Evolutionary conservation across 1,140 invertebrate species (phyloP).

Genomic region (Andrena cerasifolii): DNA sequence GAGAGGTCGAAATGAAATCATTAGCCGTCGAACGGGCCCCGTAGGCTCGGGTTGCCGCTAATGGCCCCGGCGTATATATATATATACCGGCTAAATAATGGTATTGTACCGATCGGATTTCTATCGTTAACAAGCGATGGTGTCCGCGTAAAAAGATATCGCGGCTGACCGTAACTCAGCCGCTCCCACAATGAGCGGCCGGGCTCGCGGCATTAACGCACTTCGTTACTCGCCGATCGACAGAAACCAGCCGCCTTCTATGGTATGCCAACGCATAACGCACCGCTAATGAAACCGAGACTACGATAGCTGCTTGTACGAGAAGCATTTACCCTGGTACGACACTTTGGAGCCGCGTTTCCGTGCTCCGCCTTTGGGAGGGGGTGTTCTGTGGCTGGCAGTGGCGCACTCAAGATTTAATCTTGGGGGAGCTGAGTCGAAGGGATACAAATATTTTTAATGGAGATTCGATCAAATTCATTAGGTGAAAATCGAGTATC

Average conservation of each 20-base stretch:
- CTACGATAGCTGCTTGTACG: slow-evolving; percentile 15
- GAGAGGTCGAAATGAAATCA: slow-evolving; percentile 77
- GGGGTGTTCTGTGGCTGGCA: background rate
- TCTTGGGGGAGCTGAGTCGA: no score
- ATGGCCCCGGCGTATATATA: slow-evolving; percentile 69
- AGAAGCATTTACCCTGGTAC: background rate
- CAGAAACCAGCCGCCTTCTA: slow-evolving; percentile 67
- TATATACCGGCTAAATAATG: slow-evolving; percentile 78
- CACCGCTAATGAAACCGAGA: slow-evolving; percentile 42
- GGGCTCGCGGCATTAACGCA: slow-evolving; percentile 70
- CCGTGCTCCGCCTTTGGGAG: background rate
- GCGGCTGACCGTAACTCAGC: slow-evolving; percentile 71
- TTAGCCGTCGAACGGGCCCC: slow-evolving; percentile 69
- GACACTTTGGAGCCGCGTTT: background rate
- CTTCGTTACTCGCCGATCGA: slow-evolving; percentile 72
- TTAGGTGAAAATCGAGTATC: no score
- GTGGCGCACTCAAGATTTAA: no score
- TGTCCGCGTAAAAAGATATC: slow-evolving; percentile 75
- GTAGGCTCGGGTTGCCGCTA: slow-evolving; percentile 65
- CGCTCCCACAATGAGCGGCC: slow-evolving; percentile 74
- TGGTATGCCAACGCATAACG: slow-evolving; percentile 59
- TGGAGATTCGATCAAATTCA: no score
- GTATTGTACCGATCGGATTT: slow-evolving; percentile 79
- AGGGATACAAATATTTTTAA: no score
- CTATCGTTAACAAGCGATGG: slow-evolving; percentile 79